phyloP scores from a whole-genome alignment of 2,113 vertebrate genomes.

The Phyllostomus discolor region DNA sequence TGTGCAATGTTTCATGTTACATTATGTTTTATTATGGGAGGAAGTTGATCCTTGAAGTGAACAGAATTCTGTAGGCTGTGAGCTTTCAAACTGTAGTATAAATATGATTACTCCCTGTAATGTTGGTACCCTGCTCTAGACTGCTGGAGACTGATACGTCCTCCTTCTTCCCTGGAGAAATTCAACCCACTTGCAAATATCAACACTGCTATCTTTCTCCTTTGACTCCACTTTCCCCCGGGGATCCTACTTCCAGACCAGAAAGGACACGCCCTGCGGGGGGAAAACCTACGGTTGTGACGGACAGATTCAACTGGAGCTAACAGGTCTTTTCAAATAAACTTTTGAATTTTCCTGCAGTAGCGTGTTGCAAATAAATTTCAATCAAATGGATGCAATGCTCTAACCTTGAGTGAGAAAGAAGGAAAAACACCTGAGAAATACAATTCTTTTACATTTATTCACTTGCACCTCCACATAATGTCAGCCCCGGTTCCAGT shows the following conservation, averaged over 20 bases:
- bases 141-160: neutral
- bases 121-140: neutral
- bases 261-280: conserved; percentile 23
- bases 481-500: neutral
- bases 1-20: neutral
- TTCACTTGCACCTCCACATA: neutral
- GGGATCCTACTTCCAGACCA: conserved; percentile 32
- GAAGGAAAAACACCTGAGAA: conserved; percentile 49
- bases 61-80: neutral
- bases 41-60: neutral
- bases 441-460: neutral
- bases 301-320: conserved; percentile 60
- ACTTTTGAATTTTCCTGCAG: conserved; percentile 61
- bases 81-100: conserved; percentile 26
- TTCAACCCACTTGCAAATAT: conserved; percentile 46
- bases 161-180: neutral
- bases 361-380: conserved; percentile 69
- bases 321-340: conserved; percentile 66
- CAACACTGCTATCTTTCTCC: conserved; percentile 40
- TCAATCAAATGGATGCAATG: conserved; percentile 49
- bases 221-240: conserved; percentile 7
- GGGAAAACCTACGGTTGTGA: conserved; percentile 45
- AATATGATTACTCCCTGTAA: neutral
- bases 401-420: conserved; percentile 28
- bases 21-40: neutral